Evolutionary conservation across 2,888 invertebrate species (phyloP).

Genomic region (Mactromeris polynyma): DNA sequence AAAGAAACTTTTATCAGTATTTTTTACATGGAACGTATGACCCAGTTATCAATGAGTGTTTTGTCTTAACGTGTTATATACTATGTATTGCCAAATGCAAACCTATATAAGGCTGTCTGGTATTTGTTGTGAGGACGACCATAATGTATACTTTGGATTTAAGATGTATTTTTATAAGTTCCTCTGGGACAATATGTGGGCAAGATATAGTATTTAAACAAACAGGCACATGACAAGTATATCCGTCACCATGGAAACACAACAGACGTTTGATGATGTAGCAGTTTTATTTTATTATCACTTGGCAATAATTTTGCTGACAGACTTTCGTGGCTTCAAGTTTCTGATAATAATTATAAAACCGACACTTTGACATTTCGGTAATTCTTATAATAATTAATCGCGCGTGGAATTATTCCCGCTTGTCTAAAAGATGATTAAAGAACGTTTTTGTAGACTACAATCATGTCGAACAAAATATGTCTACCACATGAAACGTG

Average conservation of each 20-base stretch:
- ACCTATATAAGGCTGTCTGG: too few relatives aligned
- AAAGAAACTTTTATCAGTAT: too few relatives aligned
- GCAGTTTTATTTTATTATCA: slow-evolving; percentile 4
- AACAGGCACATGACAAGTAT: background rate
- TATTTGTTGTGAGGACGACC: background rate
- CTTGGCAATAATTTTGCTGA: background rate
- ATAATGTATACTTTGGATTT: background rate
- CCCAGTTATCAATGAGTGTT: too few relatives aligned
- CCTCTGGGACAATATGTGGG: background rate
- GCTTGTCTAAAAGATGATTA: background rate
- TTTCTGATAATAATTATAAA: slow-evolving; percentile 6
- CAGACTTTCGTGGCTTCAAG: background rate
- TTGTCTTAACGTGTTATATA: too few relatives aligned
- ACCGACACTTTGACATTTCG: background rate
- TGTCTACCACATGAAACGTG: background rate
- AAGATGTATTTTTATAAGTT: background rate
- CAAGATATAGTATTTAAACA: background rate
- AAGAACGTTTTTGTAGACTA: background rate
- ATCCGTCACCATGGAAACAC: background rate
- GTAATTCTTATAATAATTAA: background rate
- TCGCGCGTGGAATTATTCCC: background rate
- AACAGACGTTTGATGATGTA: background rate
- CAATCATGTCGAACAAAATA: background rate
- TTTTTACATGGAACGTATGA: too few relatives aligned
- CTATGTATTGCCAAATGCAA: too few relatives aligned